phyloP scores from a whole-genome alignment of 2,113 vertebrate species.

The Chroicocephalus ridibundus region DNA sequence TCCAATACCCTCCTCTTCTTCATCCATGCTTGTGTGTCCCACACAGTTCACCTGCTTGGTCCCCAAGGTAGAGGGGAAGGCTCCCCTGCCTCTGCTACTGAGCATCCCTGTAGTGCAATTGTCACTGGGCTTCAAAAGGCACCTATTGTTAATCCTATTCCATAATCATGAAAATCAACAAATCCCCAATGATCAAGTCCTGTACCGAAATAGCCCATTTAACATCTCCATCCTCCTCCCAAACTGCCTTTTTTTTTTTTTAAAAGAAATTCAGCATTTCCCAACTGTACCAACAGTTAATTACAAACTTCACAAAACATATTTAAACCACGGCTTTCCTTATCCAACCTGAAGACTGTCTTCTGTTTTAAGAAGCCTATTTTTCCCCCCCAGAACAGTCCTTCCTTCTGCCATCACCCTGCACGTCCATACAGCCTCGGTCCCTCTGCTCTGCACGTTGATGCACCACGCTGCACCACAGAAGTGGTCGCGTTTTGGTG shows the following conservation, averaged over 20 bases:
- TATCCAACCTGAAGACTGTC: not conserved
- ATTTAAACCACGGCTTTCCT: not conserved
- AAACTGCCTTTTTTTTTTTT: not conserved
- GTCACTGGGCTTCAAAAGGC: not conserved
- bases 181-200: not conserved
- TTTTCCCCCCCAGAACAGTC: not conserved
- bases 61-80: not conserved
- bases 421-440: accelerated
- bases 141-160: not conserved
- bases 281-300: not conserved
- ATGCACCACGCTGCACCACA: not conserved
- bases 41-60: not conserved
- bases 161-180: not conserved
- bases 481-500: not conserved
- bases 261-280: not conserved
- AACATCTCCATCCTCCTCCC: not conserved
- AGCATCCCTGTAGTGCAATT: not conserved
- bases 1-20: not conserved
- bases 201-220: not conserved
- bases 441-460: accelerated
- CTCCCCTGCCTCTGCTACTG: not conserved
- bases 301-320: not conserved
- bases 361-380: not conserved
- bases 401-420: not conserved
- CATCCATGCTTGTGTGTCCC: not conserved